These are phyloP conservation scores for Drosophila suboccidentalis DNA, from an alignment of 2,888 invertebrate species.

Conservation along the genomic window DNA sequence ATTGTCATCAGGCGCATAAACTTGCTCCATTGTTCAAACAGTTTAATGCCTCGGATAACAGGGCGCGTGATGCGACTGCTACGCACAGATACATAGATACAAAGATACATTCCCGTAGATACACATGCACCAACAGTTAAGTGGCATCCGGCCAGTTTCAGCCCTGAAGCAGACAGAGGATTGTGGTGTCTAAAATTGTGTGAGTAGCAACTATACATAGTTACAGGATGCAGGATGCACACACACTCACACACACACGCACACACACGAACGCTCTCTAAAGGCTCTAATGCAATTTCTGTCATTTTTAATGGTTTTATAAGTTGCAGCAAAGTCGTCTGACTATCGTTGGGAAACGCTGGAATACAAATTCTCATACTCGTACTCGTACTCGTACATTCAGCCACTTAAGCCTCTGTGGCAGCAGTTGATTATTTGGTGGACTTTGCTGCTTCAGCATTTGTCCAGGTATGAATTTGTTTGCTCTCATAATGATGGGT, in stretches of 20 bases:
- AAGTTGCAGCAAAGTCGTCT: conserved; percentile 54
- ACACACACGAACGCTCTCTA: conserved; percentile 19
- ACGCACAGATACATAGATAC: conserved; percentile 29
- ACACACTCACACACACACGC: neutral
- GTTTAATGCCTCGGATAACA: conserved; percentile 76
- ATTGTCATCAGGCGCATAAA: conserved; percentile 69
- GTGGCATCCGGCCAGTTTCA: conserved; percentile 44
- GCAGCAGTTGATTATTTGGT: conserved; percentile 52
- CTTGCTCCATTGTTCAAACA: conserved; percentile 60
- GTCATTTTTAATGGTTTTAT: conserved; percentile 76
- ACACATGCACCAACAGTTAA: conserved; percentile 6
- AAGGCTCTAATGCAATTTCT: conserved; percentile 68
- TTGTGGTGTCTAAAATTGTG: conserved; percentile 1
- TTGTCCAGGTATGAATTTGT: conserved; percentile 61
- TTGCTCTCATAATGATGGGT: conserved; percentile 60
- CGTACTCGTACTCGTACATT: neutral
- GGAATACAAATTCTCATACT: neutral
- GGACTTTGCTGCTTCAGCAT: conserved; percentile 35
- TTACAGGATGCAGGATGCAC: conserved; percentile 32
- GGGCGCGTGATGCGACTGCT: conserved; percentile 45
- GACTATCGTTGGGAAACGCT: conserved; percentile 17
- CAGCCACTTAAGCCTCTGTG: conserved; percentile 12
- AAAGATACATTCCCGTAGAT: conserved; percentile 28
- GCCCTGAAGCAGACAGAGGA: conserved; percentile 18
- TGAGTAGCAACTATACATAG: conserved; percentile 15